Base-by-base conservation (phyloP, 1,140 invertebrate species). In the Callitettix versicolor region DNA sequence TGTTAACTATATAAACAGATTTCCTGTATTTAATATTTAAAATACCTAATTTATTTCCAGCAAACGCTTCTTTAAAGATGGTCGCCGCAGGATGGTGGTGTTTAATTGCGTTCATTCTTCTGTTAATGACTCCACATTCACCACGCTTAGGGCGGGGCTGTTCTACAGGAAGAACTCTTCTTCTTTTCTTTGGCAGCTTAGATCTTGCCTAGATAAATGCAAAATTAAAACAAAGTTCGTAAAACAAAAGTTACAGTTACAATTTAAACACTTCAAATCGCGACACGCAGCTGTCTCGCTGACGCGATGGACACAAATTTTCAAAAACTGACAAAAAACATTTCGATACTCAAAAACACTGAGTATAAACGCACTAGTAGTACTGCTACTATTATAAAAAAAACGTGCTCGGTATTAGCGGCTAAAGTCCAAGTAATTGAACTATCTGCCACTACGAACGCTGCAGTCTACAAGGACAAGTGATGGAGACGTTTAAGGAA, bases 181-280 rank as follows among this genome's bases (percentile, higher is more conserved):
- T 71, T 41, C 86, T 73, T 66, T 90, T 86, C 72, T 93, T 93
- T 3, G 89, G 88, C 55, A 93, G 73, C 71, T 93, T 93, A 53
- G 86, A 90, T 52, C 91, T 72, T 14, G 90, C 90, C 82, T 94
- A 79, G 3, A 57, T 65, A 70, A 57, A 41, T 36, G 34, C n/a
- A 36, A 36, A 9, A n/a, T 36, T 36, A 9, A 9, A n/a, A n/a
- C n/a, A n/a, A n/a, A n/a, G n/a, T n/a, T n/a, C n/a, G n/a, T n/a
- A n/a, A n/a, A n/a, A n/a, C n/a, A n/a, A n/a, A n/a, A 41, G 38
- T 41, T 41, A 18, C n/a, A 41, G n/a, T 41, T 41, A 7, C 38
- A 18, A 41, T 15, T 47, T 4, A 47, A 47, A 47, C 4, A 47
- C 21, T 47, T 14, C 4, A n/a, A n/a, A n/a, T n/a, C n/a, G n/a